Evolutionary conservation across 2,113 vertebrate genomes (phyloP), one percentile per base, ranked within the genome.

Genomic region (Ceyx cyanopectus): DNA sequence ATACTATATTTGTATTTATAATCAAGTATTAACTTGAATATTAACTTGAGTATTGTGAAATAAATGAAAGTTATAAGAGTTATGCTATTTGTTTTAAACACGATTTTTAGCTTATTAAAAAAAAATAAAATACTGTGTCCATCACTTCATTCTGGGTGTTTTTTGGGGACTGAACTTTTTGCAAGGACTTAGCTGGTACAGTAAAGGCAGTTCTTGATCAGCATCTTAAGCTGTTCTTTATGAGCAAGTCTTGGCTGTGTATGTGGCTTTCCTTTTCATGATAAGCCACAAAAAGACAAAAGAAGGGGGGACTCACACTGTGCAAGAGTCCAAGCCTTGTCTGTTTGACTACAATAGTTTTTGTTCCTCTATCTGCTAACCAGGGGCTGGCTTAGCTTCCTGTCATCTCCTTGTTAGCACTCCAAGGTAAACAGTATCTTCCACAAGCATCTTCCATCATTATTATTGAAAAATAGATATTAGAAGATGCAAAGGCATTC

Each of bases 221-320:
- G 8, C 15, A 69, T 89, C 29, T 43, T 85, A 6, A 56, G 17
- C 27, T 74, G 22, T 66, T 69, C 22, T 43, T 3, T 57, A 6
- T 37, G 46, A 87, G 37, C 40, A 81, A 1, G 2, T 2, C 1
- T 67, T 92, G 45, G 12, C 53, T 86, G 5, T 45, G 7, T 40
- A 12, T 29, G 29, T 40, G 37, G 10, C 50, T 75, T 78, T 92
- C 12, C 0, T 67, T 32, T 72, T 65, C 17, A 15, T 58, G 3
- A 19, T 81, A 56, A 48, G 6, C 56, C 32, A 86, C 12, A 26
- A 78, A 48, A 83, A 57, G 32, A 43, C 14, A 13, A 58, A 69
- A 69, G 15, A 69, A 79, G 1, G 6, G 5, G 23, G 3, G 7
- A 8, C 19, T 76, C 3, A 1, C 1, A 0, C 43, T 22, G 4